Base-by-base conservation (phyloP, 2,888 invertebrate genomes). In the Koerneria pararmatus region DNA sequence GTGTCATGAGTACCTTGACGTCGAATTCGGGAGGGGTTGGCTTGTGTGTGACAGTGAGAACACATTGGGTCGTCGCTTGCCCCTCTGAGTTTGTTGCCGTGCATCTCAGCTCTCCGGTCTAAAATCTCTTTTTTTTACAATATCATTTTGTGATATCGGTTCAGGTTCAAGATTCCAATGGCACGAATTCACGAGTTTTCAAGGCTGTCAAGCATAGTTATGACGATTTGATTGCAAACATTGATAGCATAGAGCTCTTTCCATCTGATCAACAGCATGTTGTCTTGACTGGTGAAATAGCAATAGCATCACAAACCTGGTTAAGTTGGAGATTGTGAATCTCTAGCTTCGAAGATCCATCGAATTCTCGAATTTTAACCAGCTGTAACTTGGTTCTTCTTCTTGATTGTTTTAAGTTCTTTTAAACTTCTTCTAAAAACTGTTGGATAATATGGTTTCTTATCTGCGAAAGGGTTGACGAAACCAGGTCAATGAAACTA, bases 41-140 rank as follows among this genome's bases (percentile, higher is more conserved):
- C 61, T 69, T 68, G n/a, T 65, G 66, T n/a, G 57, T 62, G 5
- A 80, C 72, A 27, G 46, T 68, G 66, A 79, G 64, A 15, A 66
- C 62, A 32, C 79, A 72, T 11, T 69, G 58, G 24, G 74, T 73
- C 29, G 66, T 67, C 24, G 78, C 74, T 63, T 79, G 71, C 29
- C 84, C 85, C 63, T 84, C 82, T 2, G 79, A 76, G 69, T 85
- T 85, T 15, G 75, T 77, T 19, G 84, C 84, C n/a, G 76, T 76
- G 41, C 80, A 78, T 2, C 73, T 77, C 51, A 85, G 78, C 27
- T 76, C 74, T n/a, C 84, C 84, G 11, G 74, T 75, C 56, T 82
- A 77, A n/a, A 34, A 61, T 29, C 2, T 15, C 51, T 77, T 69
- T n/a, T 22, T 46, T 35, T 37, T 24, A 27, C 29, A 32, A 41